Base-by-base conservation (phyloP, 2,888 invertebrate species). In the Ichneumoninae sp. region DNA sequence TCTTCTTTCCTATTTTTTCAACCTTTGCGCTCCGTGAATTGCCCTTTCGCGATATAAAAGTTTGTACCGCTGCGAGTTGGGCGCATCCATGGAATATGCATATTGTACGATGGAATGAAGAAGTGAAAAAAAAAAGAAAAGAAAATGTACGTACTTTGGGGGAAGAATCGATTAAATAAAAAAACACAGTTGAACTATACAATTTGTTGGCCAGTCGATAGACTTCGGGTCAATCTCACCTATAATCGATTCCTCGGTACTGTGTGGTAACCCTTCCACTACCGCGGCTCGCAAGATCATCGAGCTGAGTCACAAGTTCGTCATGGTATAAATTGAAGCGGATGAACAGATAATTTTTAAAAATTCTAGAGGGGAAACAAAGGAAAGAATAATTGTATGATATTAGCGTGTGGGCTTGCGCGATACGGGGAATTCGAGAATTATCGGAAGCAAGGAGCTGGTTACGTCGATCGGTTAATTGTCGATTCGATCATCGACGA, bases 41-140 rank as follows among this genome's bases (percentile, higher is more conserved):
- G 84, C 82, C 82, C 82, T 82, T 76, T 77, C 70, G 52, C 69
- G 62, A 72, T 65, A 78, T 82, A 80, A 85, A 85, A 85, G 80
- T 82, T 82, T 79, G 79, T 50, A 60, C 76, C 57, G 66, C 79
- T 60, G n/a, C 60, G 57, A 60, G 75, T 71, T 70, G 75, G 66
- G 62, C 47, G 62, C 62, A 69, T 77, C 69, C 69, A 44, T 70
- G 50, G 22, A 79, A 72, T 79, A 79, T 79, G 71, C 52, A 80
- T 85, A 76, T 72, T 72, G 79, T 57, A 79, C 81, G 75, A 30
- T 62, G 44, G n/a, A 72, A 44, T 52, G 19, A 72, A 47, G 62
- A 50, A 44, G 16, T 5, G 44, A 75, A 60, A 50, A 52, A 40
- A 68, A 36, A 62, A 68, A 44, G 68, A 57, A 26, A 62, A 6